phyloP scores from a whole-genome alignment of 37 sponge, comb jelly and placozoan genomes.

The Eunapius fragilis region DNA sequence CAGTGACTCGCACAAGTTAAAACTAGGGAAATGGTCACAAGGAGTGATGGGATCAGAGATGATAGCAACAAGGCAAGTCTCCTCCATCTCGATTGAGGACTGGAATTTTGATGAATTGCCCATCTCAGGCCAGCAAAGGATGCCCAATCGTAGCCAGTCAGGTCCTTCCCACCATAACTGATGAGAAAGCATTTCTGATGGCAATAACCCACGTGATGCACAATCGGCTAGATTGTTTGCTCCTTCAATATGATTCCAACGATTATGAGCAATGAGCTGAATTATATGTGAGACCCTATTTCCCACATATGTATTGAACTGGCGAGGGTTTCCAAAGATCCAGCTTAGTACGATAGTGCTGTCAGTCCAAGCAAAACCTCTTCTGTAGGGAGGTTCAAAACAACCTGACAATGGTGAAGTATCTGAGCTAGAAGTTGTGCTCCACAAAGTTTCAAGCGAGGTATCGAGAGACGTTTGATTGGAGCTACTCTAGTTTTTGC shows the following conservation, averaged over 20 bases:
- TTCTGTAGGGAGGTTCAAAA: conserved; percentile 3
- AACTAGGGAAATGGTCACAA: conserved; percentile 2
- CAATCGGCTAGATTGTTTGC: conserved; percentile 33
- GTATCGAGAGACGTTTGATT: conserved; percentile 12
- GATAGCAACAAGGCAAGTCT: neutral
- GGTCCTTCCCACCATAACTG: conserved; percentile 47
- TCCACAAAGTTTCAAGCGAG: too few relatives aligned
- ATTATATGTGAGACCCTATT: conserved; percentile 16
- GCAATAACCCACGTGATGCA: too few relatives aligned
- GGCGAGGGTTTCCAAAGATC: too few relatives aligned
- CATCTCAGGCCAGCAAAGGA: neutral
- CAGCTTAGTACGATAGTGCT: too few relatives aligned
- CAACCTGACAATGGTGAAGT: conserved; percentile 11
- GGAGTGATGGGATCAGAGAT: conserved; percentile 18
- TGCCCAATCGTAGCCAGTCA: neutral
- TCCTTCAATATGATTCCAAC: neutral
- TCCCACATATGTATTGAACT: too few relatives aligned
- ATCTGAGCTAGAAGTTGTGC: conserved; percentile 11
- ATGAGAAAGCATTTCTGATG: conserved; percentile 29
- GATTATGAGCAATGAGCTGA: neutral
- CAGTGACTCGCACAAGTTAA: conserved; percentile 18
- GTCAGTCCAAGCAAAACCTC: too few relatives aligned
- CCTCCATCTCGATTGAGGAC: too few relatives aligned
- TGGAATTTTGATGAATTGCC: neutral
- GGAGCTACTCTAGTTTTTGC: conserved; percentile 26